These are phyloP conservation scores for Brachionus plicatilis DNA, from an alignment of 1,140 invertebrate species.

Conservation along the genomic window DNA sequence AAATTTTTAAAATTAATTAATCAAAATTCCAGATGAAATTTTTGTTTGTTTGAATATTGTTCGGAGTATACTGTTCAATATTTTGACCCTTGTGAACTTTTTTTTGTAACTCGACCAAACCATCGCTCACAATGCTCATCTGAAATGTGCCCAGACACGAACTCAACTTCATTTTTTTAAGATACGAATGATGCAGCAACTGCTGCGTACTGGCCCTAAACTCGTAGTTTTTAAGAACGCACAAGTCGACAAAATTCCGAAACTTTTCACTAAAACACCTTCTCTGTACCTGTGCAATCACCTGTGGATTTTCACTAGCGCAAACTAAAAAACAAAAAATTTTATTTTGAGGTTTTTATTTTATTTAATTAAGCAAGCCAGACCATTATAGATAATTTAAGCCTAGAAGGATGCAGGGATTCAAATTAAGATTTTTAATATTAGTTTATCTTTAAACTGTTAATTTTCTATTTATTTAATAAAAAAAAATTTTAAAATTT, in stretches of 20 bases:
- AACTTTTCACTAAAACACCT: slow-evolving; percentile 20
- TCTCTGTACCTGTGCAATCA: slow-evolving; percentile 16
- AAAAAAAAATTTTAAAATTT: too few species aligned
- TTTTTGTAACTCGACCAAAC: slow-evolving; percentile 25
- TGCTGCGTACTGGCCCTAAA: neutral
- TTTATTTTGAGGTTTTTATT: neutral
- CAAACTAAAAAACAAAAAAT: neutral
- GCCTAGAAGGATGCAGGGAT: too few species aligned
- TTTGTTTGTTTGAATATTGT: neutral
- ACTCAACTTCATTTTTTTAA: slow-evolving; percentile 34
- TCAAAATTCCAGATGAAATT: slow-evolving; percentile 17
- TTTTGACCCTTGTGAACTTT: neutral
- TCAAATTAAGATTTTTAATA: too few species aligned
- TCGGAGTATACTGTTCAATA: neutral
- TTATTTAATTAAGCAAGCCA: neutral
- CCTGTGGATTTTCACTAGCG: slow-evolving; percentile 19
- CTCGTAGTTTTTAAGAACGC: slow-evolving; percentile 14
- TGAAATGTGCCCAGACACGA: slow-evolving; percentile 8
- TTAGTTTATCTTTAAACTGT: too few species aligned
- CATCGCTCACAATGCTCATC: slow-evolving; percentile 12
- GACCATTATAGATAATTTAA: too few species aligned
- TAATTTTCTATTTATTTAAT: too few species aligned
- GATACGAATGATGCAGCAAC: slow-evolving; percentile 11
- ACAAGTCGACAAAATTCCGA: slow-evolving; percentile 35
- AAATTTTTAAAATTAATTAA: neutral